phyloP scores from a whole-genome alignment of 2,888 invertebrate genomes.

The Taenaris catops region DNA sequence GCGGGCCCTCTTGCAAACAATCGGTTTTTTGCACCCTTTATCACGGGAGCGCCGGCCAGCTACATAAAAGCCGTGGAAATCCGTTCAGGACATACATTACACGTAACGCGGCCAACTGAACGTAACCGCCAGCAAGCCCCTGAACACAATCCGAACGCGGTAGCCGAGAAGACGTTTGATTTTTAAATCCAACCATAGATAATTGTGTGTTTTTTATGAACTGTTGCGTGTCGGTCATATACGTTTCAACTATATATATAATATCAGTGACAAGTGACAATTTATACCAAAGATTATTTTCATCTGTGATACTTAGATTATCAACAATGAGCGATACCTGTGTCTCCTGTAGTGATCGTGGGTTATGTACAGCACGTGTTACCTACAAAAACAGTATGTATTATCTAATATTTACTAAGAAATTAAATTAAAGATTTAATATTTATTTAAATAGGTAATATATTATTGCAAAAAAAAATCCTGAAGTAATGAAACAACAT shows the following conservation, averaged over 20 bases:
- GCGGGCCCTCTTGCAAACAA: constrained; percentile 69
- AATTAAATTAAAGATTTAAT: no score
- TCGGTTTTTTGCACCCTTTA: constrained; percentile 75
- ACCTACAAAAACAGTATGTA: constrained; percentile 46
- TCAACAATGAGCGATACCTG: constrained; percentile 47
- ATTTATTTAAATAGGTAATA: constrained; percentile 1
- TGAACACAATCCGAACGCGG: constrained; percentile 37
- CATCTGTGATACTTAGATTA: constrained; percentile 56
- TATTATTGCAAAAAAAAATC: constrained; percentile 12
- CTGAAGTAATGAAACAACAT: constrained; percentile 1
- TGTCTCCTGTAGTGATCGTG: constrained; percentile 49
- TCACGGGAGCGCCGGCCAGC: constrained; percentile 63
- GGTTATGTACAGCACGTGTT: constrained; percentile 37
- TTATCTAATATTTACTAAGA: no score
- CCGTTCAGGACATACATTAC: constrained; percentile 73
- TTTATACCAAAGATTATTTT: constrained; percentile 43
- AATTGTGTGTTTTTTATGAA: constrained; percentile 14
- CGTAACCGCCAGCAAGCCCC: constrained; percentile 53
- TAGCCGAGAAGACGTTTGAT: constrained; percentile 24
- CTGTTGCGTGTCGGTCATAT: constrained; percentile 44
- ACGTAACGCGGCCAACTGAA: constrained; percentile 67
- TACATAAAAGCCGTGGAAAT: constrained; percentile 74
- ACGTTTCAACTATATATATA: constrained; percentile 27
- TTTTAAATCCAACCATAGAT: constrained; percentile 26
- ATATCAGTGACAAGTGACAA: constrained; percentile 23